Evolutionary conservation across 2,888 invertebrate genomes (phyloP).

Genomic region (Diaphora mendica): DNA sequence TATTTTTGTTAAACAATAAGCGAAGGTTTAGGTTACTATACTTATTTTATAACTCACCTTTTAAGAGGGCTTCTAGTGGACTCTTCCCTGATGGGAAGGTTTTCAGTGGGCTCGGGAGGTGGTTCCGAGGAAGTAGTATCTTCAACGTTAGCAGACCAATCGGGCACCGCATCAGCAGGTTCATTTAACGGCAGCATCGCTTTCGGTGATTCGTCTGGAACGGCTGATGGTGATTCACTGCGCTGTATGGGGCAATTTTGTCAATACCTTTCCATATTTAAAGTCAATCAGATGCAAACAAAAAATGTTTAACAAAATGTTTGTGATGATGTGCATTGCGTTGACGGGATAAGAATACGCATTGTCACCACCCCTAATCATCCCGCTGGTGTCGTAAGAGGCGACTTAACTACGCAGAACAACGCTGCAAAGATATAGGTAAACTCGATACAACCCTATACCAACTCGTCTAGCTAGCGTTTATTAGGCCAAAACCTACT

Average conservation of each 20-base stretch:
- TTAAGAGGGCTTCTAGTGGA: slow-evolving; percentile 75
- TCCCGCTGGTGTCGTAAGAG: no score
- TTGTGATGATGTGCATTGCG: no score
- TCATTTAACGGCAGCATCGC: slow-evolving; percentile 59
- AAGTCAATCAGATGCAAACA: neutral
- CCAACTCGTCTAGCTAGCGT: no score
- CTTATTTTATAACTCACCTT: slow-evolving; percentile 57
- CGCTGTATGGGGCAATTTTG: slow-evolving; percentile 55
- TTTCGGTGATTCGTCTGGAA: slow-evolving; percentile 56
- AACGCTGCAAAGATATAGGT: no score
- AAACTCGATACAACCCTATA: no score
- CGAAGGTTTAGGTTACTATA: neutral
- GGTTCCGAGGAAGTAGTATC: slow-evolving; percentile 74
- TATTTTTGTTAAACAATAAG: neutral
- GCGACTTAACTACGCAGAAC: no score
- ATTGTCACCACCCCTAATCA: no score
- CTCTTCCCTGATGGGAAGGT: slow-evolving; percentile 65
- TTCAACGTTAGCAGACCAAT: slow-evolving; percentile 77
- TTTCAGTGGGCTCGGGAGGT: slow-evolving; percentile 57
- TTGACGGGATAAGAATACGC: no score
- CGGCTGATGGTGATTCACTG: slow-evolving; percentile 76
- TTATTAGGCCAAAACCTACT: no score
- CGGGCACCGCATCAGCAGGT: slow-evolving; percentile 59
- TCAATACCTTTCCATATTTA: neutral
- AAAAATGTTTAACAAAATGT: no score